Base-by-base conservation (phyloP, 2,888 invertebrate genomes). In the Eulithis prunata region DNA sequence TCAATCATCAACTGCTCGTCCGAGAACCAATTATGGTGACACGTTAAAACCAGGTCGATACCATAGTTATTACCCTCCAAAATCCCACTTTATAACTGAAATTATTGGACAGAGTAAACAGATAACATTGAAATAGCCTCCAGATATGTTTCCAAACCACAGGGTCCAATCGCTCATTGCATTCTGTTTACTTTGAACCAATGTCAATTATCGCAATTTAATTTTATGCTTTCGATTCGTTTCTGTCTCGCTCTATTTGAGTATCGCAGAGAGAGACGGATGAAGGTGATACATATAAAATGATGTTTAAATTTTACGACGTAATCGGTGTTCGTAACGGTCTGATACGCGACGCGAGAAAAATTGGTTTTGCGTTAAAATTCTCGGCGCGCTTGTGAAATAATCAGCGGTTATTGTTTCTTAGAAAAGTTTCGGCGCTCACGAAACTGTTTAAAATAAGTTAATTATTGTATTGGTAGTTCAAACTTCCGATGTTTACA, bases 271-370 rank as follows among this genome's bases (percentile, higher is more conserved):
- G 74, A 49, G 81, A 75, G 86, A 84, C 45, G 57, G 13, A 57
- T 64, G 73, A 62, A 76, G 72, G 85, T 82, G 86, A 83, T 85
- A 84, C 80, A 84, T 77, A 83, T 84, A 84, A 86, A 86, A 81
- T 78, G 80, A 81, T 85, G 84, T 70, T 89, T 83, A 90, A 88
- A 81, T 88, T 91, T 90, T 84, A 90, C 86, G 90, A 90, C 76
- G 71, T 80, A 82, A 84, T 78, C 69, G 61, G 38, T 32, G 63
- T 73, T 73, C 70, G 76, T 73, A 71, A 71, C 75, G 74, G 80
- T 83, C 76, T 79, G 77, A 79, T 78, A 71, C 69, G 72, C 71
- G 72, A 78, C 72, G 73, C 74, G 75, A 78, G 70, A 72, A 71
- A 74, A 72, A 74, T 72, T 66, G 72, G 57, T 69, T 69, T 69